Evolutionary conservation across 2,888 invertebrate species (phyloP).

Genomic region (Apomyelois bistriatella): DNA sequence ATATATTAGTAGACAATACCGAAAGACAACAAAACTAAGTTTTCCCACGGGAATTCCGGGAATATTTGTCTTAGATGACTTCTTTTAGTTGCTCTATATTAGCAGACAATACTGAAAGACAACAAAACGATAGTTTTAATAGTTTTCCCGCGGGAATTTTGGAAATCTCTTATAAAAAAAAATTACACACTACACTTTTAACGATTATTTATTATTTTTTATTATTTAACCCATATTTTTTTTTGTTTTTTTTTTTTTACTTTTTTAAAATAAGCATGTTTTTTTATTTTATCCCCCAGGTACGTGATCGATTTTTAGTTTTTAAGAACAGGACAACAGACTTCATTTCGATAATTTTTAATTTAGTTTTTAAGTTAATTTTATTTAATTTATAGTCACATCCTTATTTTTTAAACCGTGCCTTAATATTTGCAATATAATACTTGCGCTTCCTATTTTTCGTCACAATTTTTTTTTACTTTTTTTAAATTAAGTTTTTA

Average conservation of each 20-base stretch:
- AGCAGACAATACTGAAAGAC: too few species aligned
- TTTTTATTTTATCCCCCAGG: slow-evolving; percentile 48
- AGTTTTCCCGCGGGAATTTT: too few species aligned
- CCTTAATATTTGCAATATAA: slow-evolving; percentile 8
- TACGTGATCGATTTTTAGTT: slow-evolving; percentile 73
- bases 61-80: too few species aligned
- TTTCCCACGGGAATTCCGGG: too few species aligned
- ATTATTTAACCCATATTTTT: slow-evolving; percentile 17
- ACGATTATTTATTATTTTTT: too few species aligned
- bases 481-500: background rate
- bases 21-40: too few species aligned
- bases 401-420: slow-evolving; percentile 37
- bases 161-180: too few species aligned
- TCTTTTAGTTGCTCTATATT: too few species aligned
- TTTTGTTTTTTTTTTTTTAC: slow-evolving; percentile 22
- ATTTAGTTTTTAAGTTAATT: slow-evolving; percentile 21
- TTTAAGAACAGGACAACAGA: slow-evolving; percentile 26
- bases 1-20: too few species aligned
- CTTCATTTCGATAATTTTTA: slow-evolving; percentile 31
- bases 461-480: background rate
- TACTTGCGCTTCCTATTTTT: slow-evolving; percentile 17
- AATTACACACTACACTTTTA: too few species aligned
- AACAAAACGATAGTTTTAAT: too few species aligned
- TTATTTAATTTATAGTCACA: slow-evolving; percentile 56
- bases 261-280: too few species aligned